Evolutionary conservation across 2,888 invertebrate species (phyloP).

Genomic region (Amphipyra tragopoginis): DNA sequence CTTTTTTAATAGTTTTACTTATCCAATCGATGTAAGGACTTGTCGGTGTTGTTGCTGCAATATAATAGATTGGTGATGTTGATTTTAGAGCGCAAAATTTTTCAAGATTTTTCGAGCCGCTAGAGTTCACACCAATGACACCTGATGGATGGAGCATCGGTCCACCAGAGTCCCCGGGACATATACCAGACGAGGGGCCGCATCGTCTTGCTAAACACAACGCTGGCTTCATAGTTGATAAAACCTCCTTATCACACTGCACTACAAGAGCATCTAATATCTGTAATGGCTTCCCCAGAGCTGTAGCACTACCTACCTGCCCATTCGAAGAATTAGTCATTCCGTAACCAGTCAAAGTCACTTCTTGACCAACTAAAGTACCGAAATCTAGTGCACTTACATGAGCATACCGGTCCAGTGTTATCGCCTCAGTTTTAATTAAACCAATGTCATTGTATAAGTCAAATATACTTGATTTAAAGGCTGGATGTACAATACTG

Average conservation of each 20-base stretch:
- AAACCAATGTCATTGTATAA: conserved; percentile 3
- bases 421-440: background rate
- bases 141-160: conserved; percentile 11
- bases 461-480: background rate
- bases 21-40: conserved; percentile 8
- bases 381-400: conserved; percentile 2
- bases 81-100: background rate
- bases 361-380: conserved; percentile 6
- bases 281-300: conserved; percentile 1
- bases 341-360: conserved; percentile 1
- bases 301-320: background rate
- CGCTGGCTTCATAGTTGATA: background rate
- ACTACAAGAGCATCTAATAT: background rate
- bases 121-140: background rate
- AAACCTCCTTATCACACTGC: background rate
- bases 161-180: conserved; percentile 9
- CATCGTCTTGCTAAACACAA: conserved; percentile 4
- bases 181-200: background rate
- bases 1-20: background rate
- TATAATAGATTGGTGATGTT: background rate
- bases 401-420: background rate
- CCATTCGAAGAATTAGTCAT: background rate
- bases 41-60: conserved; percentile 3
- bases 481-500: background rate
- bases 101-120: background rate